Conservation (phyloP, 2,888 invertebrate genomes). For the Ormyrus thymus region DNA sequence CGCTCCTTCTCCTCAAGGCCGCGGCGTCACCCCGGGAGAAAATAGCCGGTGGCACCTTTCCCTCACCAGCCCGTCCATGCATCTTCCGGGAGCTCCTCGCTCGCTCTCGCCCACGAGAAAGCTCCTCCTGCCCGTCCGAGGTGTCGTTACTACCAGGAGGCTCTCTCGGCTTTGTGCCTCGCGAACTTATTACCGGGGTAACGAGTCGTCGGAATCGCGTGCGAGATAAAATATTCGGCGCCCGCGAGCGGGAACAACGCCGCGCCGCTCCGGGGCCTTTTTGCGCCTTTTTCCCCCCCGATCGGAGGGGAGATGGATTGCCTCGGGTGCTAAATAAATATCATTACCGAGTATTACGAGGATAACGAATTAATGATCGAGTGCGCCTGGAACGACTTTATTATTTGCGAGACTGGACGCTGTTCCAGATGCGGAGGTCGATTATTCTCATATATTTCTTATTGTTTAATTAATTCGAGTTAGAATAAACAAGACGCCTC, state of each 20-base stretch:
- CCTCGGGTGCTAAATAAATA: slow-evolving; percentile 16
- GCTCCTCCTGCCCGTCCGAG: neutral
- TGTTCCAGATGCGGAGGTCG: no score
- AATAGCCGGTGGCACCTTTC: no score
- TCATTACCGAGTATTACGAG: slow-evolving; percentile 10
- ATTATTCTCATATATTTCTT: neutral
- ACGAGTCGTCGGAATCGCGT: slow-evolving; percentile 25
- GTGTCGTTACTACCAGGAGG: slow-evolving; percentile 4
- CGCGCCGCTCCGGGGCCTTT: neutral
- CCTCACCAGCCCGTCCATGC: no score
- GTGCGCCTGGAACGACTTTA: slow-evolving; percentile 20
- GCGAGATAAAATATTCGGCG: slow-evolving; percentile 46
- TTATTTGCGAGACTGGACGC: slow-evolving; percentile 5
- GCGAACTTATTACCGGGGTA: slow-evolving; percentile 42
- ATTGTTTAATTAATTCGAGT: neutral
- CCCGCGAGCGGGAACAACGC: slow-evolving; percentile 15
- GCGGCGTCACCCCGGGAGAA: no score
- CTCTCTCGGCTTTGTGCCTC: slow-evolving; percentile 26
- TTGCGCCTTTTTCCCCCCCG: neutral
- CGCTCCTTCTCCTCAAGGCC: no score
- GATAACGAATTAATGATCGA: slow-evolving; percentile 17
- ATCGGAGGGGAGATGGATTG: neutral
- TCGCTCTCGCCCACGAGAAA: neutral
- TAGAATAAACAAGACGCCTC: neutral
- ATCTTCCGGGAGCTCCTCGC: neutral